Base-by-base conservation (phyloP, 1,140 invertebrate species). In the Teleogryllus occipitalis region DNA sequence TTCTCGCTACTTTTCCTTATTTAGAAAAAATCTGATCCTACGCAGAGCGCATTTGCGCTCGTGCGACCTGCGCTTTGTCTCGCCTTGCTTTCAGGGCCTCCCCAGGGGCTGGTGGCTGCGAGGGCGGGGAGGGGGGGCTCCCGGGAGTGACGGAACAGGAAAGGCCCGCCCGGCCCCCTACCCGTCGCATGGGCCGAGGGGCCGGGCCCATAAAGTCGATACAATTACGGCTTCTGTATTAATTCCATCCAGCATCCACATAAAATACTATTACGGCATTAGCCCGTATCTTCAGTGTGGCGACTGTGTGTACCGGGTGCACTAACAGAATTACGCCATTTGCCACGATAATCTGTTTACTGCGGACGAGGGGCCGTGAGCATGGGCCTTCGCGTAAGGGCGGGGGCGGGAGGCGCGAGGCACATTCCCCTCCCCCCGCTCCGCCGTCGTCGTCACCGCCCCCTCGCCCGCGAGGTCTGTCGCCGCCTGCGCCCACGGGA, bases 231-330 rank as follows among this genome's bases (percentile, higher is more conserved):
- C 54, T 65, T 65, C 54, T 65, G 54, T 65, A 65, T 65, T 65
- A 65, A 65, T 65, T 65, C 54, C 10, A 65, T 65, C 54, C 54
- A 65, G 54, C 54, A 65, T 65, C 54, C 54, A 65, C 54, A 65
- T 65, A 65, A 65, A 65, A 65, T 65, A 65, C 54, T 65, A 65
- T 65, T 65, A 65, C 54, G 54, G 54, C 54, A 65, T 65, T 65
- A 65, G 54, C 54, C 54, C 54, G 54, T 65, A 65, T 65, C 54
- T 65, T 65, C 54, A 65, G 54, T 65, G 54, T 7, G 54, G 54
- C 54, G 54, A 18, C 54, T 65, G 54, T 65, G 54, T 65, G 54
- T 65, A 65, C 54, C 54, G 54, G 54, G 54, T 65, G 54, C 54
- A 65, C 54, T 65, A 65, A 65, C 54, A 65, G 54, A 65, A 65